Evolutionary conservation across 2,797 vertebrate genomes (phyloP), one percentile per base, ranked within the genome.

Genomic region (Gymnoscopelus braueri): DNA sequence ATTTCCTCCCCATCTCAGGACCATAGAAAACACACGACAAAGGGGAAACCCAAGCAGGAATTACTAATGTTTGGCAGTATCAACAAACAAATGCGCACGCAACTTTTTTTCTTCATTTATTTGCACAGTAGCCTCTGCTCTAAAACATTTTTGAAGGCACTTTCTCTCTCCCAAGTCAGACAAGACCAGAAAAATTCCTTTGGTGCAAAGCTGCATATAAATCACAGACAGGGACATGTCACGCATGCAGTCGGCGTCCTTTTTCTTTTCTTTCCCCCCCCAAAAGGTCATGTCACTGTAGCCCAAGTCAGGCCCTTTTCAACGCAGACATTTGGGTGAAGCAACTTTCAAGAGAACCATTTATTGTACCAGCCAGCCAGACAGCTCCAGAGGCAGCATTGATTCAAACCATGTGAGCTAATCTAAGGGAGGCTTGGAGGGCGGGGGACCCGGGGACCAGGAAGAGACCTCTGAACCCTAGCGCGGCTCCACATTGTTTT

Each of bases 331-430:
- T 52, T n/a, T 48, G 44, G 60, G 23, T 8, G 39, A 5, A 65
- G 78, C 75, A 19, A 19, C 19, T 19, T 19, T 1, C 19, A 77
- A 71, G 64, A 71, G 77, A 44, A 55, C 74, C 74, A 66, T 81
- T 86, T 87, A 86, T 90, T 60, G 78, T 83, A 67, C 65, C 24
- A 79, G 72, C 77, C 82, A 78, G 71, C 58, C 77, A 69, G 86
- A 81, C 72, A 26, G 79, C 67, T 86, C 81, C 76, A 77, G 79
- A 81, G 83, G 90, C 82, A 32, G 82, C 88, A 90, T 91, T 91
- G 91, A 92, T 93, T 91, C 82, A 83, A 91, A 91, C 89, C 91
- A 92, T 92, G 89, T 92, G 91, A 92, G 88, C 86, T 74, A 1
- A 71, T 89, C 81, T 81, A 79, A 71, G 67, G 67, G 81, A 66